Percentiles rank a stretch among this genome's conserved stretches.
phyloP scores from a whole-genome alignment of 2,797 vertebrate species.

The Enteromius anoplus region DNA sequence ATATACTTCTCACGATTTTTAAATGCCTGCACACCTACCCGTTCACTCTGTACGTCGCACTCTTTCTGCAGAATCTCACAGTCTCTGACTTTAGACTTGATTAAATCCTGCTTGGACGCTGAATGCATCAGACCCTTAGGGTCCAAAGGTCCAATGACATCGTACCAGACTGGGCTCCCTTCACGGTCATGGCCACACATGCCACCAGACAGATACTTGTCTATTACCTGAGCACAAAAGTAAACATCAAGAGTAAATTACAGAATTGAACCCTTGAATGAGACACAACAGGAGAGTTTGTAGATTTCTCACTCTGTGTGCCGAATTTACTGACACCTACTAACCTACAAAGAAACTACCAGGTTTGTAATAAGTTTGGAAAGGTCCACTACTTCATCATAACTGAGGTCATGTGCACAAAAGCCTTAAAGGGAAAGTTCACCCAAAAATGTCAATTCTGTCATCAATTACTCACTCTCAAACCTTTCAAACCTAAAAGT shows the following conservation, averaged over 20 bases:
- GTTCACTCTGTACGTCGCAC: constrained; percentile 80
- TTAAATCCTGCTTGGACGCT: constrained; percentile 92
- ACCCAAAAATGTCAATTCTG: too few species aligned
- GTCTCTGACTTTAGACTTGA: constrained; percentile 92
- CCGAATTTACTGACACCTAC: not conserved
- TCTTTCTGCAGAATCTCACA: constrained; percentile 84
- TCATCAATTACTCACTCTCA: too few species aligned
- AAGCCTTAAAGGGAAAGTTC: not conserved
- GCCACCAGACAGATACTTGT: constrained; percentile 88
- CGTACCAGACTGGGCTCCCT: constrained; percentile 90
- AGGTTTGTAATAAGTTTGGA: too few species aligned
- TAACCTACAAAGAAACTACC: not conserved
- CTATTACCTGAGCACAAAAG: constrained; percentile 76
- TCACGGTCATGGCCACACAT: constrained; percentile 90
- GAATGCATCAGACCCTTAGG: constrained; percentile 92
- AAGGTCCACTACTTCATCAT: not conserved
- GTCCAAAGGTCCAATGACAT: constrained; percentile 90
- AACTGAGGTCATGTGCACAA: not conserved
- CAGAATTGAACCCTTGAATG: not conserved
- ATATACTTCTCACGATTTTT: not conserved
- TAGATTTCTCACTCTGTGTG: not conserved
- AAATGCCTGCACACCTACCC: constrained; percentile 70
- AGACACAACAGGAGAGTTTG: not conserved
- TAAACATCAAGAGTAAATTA: not conserved
- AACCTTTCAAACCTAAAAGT: too few species aligned